Evolutionary conservation across 2,797 vertebrate genomes (phyloP), one percentile per base, ranked within the genome.

Genomic region (Syngnathus rostellatus): DNA sequence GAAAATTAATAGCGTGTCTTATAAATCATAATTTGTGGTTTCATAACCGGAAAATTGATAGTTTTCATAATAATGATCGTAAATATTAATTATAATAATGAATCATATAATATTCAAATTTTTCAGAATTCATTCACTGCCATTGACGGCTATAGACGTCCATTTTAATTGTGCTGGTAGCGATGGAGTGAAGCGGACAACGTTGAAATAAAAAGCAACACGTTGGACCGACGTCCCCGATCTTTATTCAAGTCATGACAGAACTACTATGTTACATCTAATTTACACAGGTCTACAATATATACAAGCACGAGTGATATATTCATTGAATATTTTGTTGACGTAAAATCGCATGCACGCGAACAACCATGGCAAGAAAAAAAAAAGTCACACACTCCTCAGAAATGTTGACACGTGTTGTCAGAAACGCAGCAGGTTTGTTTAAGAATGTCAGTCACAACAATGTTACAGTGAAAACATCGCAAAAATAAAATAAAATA

Each of bases 181-280:
- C 2, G 25, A 25, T 25, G 25, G 25, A 25, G 25, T 25, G 1
- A 25, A 25, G 25, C 25, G 25, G 25, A 25, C 25, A 25, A 25
- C 25, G 25, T 25, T 25, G 2, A 31, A 31, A 57, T 31, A 57
- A 2, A 37, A 37, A 57, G 55, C 31, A 37, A 57, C 37, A 14
- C 6, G 74, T 48, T 0, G 48, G 50, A 71, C 73, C 70, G 72
- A 66, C 64, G 75, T 70, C 73, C 64, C 74, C 79, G 76, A 71
- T 50, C 68, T 86, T 85, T 81, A 83, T 87, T 86, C 83, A 83
- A 84, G 80, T 85, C 77, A 82, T 81, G 72, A 80, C 68, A 68
- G 69, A 74, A 77, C 71, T 75, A 68, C 66, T 83, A 79, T 84
- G 58, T 74, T 82, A 85, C 79, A 85, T 12, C 85, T 82, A 85